Percentiles rank a stretch among this genome's conserved stretches.
Conservation (phyloP, 2,797 vertebrate genomes). For the Etheostoma nigrum region DNA sequence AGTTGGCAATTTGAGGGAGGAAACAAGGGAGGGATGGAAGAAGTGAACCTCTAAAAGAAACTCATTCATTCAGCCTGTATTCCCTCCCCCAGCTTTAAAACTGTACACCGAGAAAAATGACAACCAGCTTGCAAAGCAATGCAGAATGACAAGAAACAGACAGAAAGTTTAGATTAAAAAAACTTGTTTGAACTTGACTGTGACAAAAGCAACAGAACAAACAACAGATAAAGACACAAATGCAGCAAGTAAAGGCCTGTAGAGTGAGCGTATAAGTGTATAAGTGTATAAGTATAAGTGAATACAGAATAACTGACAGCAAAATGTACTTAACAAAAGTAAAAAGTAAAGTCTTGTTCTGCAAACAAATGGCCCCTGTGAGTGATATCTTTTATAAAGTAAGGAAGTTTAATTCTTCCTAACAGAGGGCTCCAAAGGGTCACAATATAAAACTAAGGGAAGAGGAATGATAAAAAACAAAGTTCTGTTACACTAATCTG, state of each 20-base stretch:
- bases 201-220: constrained; percentile 38
- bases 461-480: not conserved
- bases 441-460: not conserved
- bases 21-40: constrained; percentile 80
- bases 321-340: not conserved
- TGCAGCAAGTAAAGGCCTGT: constrained; percentile 48
- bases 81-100: constrained; percentile 68
- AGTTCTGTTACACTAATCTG: not conserved
- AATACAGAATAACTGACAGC: not conserved
- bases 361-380: not conserved
- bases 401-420: not conserved
- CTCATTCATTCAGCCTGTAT: constrained; percentile 81
- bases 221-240: constrained; percentile 32
- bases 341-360: not conserved
- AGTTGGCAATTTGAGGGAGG: constrained; percentile 82
- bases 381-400: not conserved
- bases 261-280: constrained; percentile 5
- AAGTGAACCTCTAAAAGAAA: constrained; percentile 79
- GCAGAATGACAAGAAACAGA: constrained; percentile 14
- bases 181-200: constrained; percentile 56
- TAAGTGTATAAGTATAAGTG: not conserved
- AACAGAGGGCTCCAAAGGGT: not conserved
- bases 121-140: constrained; percentile 6
- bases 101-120: constrained; percentile 43
- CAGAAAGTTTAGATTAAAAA: constrained; percentile 7